These are phyloP conservation scores for Saxidomus purpurata DNA, from an alignment of 1,140 invertebrate genomes.

Conservation along the genomic window DNA sequence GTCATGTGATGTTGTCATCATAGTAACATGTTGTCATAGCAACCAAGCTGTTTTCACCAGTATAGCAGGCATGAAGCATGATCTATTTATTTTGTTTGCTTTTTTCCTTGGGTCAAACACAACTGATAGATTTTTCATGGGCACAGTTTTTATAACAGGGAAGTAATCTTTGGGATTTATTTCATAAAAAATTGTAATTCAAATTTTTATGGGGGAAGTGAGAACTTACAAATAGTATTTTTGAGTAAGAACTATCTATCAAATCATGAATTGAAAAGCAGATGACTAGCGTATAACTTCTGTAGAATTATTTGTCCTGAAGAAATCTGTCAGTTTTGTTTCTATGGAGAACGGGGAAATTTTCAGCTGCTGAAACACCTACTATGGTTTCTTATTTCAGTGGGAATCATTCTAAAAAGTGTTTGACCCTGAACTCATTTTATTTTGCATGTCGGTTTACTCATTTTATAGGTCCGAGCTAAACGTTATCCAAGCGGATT, in stretches of 20 bases:
- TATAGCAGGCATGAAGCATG: constrained; percentile 62
- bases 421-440: constrained; percentile 31
- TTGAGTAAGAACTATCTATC: too few relatives aligned
- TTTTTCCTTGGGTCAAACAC: constrained; percentile 38
- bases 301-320: too few relatives aligned
- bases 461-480: constrained; percentile 71
- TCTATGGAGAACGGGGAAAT: not conserved
- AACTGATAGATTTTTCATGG: constrained; percentile 1
- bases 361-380: not conserved
- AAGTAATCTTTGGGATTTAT: too few relatives aligned
- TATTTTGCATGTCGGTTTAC: constrained; percentile 66
- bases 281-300: too few relatives aligned
- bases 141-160: too few relatives aligned
- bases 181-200: too few relatives aligned
- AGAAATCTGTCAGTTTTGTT: constrained; percentile 18
- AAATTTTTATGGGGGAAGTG: too few relatives aligned
- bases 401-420: not conserved
- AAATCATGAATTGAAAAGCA: too few relatives aligned
- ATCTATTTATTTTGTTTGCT: constrained; percentile 50
- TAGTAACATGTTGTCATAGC: constrained; percentile 62
- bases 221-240: too few relatives aligned
- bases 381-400: not conserved
- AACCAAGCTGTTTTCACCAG: constrained; percentile 39
- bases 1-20: constrained; percentile 53
- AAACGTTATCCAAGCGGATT: constrained; percentile 96